Evolutionary conservation across 92 coral and sea anemone genomes (phyloP).

Genomic region (Diadumene lineata): DNA sequence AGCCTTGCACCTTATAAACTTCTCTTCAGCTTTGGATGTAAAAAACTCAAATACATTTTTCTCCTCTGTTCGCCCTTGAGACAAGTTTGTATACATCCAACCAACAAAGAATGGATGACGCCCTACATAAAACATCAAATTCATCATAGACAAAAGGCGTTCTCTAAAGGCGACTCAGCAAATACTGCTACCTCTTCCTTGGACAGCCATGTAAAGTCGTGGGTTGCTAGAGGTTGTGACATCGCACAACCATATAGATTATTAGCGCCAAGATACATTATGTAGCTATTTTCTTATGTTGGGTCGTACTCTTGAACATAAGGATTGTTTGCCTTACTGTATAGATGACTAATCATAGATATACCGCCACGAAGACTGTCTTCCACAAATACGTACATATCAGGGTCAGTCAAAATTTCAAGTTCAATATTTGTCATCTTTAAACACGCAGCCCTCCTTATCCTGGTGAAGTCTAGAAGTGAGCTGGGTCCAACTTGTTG

Average conservation of each 20-base stretch:
- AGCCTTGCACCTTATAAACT: no score
- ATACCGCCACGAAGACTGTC: background rate
- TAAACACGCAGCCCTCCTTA: no score
- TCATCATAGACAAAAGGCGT: no score
- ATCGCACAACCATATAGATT: background rate
- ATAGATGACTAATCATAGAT: background rate
- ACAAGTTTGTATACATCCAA: no score
- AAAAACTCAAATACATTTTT: no score
- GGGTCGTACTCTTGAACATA: background rate
- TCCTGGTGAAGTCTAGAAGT: no score
- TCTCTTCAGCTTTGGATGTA: no score
- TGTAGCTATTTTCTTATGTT: background rate
- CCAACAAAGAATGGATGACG: no score
- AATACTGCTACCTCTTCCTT: background rate
- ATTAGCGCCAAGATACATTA: background rate
- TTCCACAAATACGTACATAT: background rate
- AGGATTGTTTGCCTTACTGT: background rate
- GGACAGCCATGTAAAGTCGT: background rate
- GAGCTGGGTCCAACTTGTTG: no score
- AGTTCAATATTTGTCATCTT: background rate
- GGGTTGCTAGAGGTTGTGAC: background rate
- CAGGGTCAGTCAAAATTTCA: background rate
- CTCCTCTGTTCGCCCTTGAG: no score
- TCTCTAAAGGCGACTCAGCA: no score
- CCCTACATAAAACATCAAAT: no score